Evolutionary conservation across 1,140 invertebrate genomes (phyloP), one percentile per base, ranked within the genome.

Genomic region (Oryctes rhinoceros): DNA sequence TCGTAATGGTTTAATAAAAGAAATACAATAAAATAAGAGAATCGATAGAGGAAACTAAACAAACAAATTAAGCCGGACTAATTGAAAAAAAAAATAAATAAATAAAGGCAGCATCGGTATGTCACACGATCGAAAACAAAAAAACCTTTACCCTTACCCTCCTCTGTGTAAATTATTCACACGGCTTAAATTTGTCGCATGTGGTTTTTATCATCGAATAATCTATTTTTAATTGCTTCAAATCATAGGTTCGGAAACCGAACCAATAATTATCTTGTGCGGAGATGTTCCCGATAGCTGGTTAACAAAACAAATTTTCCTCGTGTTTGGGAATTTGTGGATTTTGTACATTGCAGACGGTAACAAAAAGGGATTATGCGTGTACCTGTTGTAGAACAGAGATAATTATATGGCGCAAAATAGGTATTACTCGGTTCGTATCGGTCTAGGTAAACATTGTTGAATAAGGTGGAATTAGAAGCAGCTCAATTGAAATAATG

Each of bases 151-250:
- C 39, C 39, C 53, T 62, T 62, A 62, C 65, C 65, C 65, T 71
- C 10, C 65, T 18, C 15, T 4, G 11, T 3, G 4, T 3, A 71
- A 71, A 71, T 71, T 71, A 71, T 71, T 71, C 65, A 71, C 65
- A 71, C 65, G 65, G 24, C 65, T 71, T 44, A 71, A 71, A 71
- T 71, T 20, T 71, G 65, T 71, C 65, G 65, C 65, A 71, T 71
- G 65, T 71, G 65, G 65, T 71, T 71, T 20, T 71, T 71, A 71
- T 71, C 65, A 11, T 30, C 24, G 65, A 71, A 24, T 71, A 71
- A 71, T 71, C 65, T 71, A 20, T 71, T 71, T 71, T 71, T 71
- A 71, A 71, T 71, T 71, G 65, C 24, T 24, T 18, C 65, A 71
- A 71, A 71, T 71, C 65, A 71, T 71, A 71, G 65, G 65, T 71